A percentile compares a stretch with the other conserved stretches of the same genome.
phyloP scores from a whole-genome alignment of 2,113 vertebrate species.

The Empidonax alnorum region DNA sequence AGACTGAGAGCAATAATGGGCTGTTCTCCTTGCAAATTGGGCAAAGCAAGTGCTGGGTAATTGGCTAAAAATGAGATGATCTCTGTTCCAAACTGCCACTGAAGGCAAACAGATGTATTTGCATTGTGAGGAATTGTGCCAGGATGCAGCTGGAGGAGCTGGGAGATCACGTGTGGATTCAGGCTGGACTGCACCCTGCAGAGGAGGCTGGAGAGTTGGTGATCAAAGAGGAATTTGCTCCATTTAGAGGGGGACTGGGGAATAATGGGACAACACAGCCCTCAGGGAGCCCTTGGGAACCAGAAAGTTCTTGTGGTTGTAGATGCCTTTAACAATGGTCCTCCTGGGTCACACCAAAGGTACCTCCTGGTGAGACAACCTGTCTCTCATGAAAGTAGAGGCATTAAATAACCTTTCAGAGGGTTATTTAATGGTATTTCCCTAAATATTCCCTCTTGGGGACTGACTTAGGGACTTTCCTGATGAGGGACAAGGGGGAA shows the following conservation, averaged over 20 bases:
- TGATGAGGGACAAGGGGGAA: background rate
- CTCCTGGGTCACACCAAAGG: background rate
- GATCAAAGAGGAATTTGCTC: background rate
- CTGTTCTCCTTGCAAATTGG: slow-evolving; percentile 49
- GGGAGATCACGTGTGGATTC: background rate
- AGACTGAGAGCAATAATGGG: slow-evolving; percentile 50
- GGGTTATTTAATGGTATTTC: background rate
- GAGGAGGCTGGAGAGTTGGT: background rate
- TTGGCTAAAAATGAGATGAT: slow-evolving; percentile 49
- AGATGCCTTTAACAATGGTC: background rate
- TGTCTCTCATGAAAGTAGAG: background rate
- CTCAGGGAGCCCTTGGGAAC: background rate
- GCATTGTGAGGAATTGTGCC: background rate
- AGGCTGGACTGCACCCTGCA: background rate
- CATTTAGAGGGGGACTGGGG: background rate
- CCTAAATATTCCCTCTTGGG: background rate
- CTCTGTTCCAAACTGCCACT: slow-evolving; percentile 45
- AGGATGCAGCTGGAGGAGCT: slow-evolving; percentile 8
- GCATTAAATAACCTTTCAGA: background rate
- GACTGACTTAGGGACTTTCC: background rate
- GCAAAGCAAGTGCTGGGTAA: slow-evolving; percentile 49
- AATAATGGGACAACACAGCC: background rate
- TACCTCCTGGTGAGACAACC: accelerated
- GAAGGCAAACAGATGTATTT: slow-evolving; percentile 40
- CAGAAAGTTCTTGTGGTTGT: background rate